Evolutionary conservation across 1,140 invertebrate genomes (phyloP).

Genomic region (Capitella teleta): DNA sequence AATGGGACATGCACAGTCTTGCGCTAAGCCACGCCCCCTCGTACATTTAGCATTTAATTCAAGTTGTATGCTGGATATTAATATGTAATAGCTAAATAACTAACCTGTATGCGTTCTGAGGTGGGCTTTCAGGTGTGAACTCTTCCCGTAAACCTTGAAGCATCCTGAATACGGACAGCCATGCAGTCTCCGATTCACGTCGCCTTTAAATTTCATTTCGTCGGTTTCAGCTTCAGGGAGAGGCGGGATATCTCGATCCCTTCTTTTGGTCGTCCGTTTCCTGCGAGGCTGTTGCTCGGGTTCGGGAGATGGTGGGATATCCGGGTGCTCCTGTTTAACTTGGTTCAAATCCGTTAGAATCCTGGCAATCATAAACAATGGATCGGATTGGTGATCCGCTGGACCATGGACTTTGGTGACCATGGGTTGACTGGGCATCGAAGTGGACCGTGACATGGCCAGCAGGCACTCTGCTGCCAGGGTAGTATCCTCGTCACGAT

Average conservation of each 20-base stretch:
- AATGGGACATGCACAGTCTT: too few relatives aligned
- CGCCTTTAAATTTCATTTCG: too few relatives aligned
- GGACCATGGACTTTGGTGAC: neutral
- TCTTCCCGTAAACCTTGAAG: constrained; percentile 59
- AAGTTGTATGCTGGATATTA: too few relatives aligned
- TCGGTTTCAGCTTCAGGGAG: too few relatives aligned
- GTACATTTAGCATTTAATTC: too few relatives aligned
- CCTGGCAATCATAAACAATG: constrained; percentile 1
- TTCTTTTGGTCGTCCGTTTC: too few relatives aligned
- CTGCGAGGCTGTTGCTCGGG: too few relatives aligned
- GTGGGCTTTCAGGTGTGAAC: constrained; percentile 60
- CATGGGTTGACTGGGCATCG: neutral
- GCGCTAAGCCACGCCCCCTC: too few relatives aligned
- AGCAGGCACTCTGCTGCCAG: constrained; percentile 2
- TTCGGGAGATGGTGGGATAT: too few relatives aligned
- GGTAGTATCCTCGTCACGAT: neutral
- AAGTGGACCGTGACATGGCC: constrained; percentile 2
- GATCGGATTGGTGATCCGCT: neutral
- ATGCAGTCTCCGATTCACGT: neutral
- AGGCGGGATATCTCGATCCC: too few relatives aligned
- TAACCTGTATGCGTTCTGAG: constrained; percentile 49
- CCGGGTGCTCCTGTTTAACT: constrained; percentile 1
- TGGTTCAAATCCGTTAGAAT: constrained; percentile 1
- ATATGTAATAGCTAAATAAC: too few relatives aligned
- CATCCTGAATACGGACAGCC: constrained; percentile 53